Evolutionary conservation across 2,113 vertebrate genomes (phyloP).

Genomic region (Embiotoca jacksoni): DNA sequence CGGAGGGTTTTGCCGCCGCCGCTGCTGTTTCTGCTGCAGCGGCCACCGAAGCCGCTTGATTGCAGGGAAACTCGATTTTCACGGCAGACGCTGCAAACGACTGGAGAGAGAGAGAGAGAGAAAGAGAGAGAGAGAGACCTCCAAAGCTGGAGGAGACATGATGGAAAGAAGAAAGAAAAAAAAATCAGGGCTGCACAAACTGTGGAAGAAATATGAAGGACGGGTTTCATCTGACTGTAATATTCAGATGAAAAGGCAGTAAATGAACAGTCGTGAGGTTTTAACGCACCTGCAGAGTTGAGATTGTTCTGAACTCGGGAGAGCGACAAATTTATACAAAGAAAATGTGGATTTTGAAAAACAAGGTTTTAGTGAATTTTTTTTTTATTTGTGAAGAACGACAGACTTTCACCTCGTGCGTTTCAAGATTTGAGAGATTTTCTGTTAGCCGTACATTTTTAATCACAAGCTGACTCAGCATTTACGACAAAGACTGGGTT

Average conservation of each 20-base stretch:
- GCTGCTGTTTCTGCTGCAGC: constrained; percentile 30
- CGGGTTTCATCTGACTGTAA: not conserved
- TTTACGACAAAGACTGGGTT: no score
- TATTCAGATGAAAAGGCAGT: constrained; percentile 19
- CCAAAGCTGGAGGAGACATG: constrained; percentile 8
- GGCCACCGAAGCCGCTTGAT: constrained; percentile 63
- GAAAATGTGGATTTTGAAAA: not conserved
- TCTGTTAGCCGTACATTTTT: no score
- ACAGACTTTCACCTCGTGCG: no score
- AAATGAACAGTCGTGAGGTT: constrained; percentile 2
- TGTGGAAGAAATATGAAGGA: not conserved
- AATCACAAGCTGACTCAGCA: no score
- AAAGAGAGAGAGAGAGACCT: not conserved
- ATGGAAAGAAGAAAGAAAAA: not conserved
- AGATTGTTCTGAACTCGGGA: not conserved
- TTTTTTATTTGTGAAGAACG: no score
- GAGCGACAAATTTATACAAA: no score
- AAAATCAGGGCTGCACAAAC: not conserved
- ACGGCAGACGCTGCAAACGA: constrained; percentile 84
- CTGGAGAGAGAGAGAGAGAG: constrained; percentile 72
- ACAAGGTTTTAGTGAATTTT: no score
- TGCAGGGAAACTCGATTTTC: constrained; percentile 84
- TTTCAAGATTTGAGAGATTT: no score
- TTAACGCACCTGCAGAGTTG: not conserved
- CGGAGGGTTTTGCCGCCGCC: constrained; percentile 37